phyloP scores from a whole-genome alignment of 2,797 vertebrate species.

The Pitangus sulphuratus region DNA sequence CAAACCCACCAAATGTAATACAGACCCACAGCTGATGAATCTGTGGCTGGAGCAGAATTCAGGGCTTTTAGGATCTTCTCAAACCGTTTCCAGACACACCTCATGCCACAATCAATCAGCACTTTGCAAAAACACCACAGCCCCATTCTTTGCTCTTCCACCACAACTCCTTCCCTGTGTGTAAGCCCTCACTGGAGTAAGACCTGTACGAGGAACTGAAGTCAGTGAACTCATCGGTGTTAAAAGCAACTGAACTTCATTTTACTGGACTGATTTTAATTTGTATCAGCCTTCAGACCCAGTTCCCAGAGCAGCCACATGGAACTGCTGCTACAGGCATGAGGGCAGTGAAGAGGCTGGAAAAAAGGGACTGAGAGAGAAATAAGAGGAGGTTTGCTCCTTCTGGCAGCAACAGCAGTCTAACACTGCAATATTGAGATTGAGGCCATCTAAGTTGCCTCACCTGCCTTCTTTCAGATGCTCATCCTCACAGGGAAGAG shows the following conservation, averaged over 20 bases:
- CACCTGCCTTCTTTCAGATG: neutral
- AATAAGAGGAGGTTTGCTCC: neutral
- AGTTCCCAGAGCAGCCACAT: fast-evolving
- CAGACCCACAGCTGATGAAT: neutral
- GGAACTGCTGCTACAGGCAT: fast-evolving
- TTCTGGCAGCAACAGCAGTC: neutral
- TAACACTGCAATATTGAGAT: neutral
- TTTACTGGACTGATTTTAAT: neutral
- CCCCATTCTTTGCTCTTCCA: neutral
- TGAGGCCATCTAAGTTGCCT: neutral
- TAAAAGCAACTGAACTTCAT: neutral
- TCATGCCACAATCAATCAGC: neutral
- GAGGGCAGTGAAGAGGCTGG: neutral
- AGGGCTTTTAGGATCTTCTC: neutral
- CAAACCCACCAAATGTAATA: neutral
- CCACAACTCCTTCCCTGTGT: too few species aligned
- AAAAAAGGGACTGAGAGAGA: neutral
- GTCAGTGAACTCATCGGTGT: neutral
- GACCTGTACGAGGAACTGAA: neutral
- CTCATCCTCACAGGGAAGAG: neutral
- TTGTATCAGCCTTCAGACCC: neutral
- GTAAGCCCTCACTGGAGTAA: fast-evolving
- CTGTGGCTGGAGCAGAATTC: neutral
- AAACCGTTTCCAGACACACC: neutral
- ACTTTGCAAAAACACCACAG: neutral